Base-by-base conservation (phyloP, 2,888 invertebrate species). In the Nudaria mundana region DNA sequence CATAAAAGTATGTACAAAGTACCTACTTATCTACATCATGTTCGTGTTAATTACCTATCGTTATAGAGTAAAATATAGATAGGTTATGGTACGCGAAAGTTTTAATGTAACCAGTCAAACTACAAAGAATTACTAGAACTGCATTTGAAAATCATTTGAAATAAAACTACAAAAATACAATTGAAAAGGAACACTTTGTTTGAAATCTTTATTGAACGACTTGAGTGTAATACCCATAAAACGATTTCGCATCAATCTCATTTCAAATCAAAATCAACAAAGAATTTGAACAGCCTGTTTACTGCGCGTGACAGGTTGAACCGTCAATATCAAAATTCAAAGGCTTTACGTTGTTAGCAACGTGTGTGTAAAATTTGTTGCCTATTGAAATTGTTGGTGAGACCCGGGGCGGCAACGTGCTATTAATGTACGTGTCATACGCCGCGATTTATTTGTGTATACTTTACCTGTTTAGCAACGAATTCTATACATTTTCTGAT, bases 281-380 rank as follows among this genome's bases (percentile, higher is more conserved):
- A 52, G 40, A 50, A 51, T 47, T 36, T 59, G 48, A 41, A 52
- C 51, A 52, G 53, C 41, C 47, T 46, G 40, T 41, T 31, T 16
- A 32, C 43, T 59, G 58, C 55, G 60, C 55, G 46, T 44, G 50
- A 45, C 45, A 44, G 33, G 60, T 60, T 62, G 56, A 57, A 59
- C 12, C 64, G 66, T 73, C 71, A 63, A 71, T 76, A 76, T 73
- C 67, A 71, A 72, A 67, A 78, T 73, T 70, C 71, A 72, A 76
- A 75, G 67, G 69, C 71, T 75, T 79, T 74, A 71, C 64, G 59
- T 70, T 76, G 74, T 78, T 74, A 71, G 65, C 59, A 71, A 76
- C 64, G 70, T 63, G 59, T 65, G 68, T 81, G 80, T 80, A 74
- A 80, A 81, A 82, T 81, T 79, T 76, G 72, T 63, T 71, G 66